phyloP scores from a whole-genome alignment of 2,797 vertebrate species.

The Anguilla anguilla region DNA sequence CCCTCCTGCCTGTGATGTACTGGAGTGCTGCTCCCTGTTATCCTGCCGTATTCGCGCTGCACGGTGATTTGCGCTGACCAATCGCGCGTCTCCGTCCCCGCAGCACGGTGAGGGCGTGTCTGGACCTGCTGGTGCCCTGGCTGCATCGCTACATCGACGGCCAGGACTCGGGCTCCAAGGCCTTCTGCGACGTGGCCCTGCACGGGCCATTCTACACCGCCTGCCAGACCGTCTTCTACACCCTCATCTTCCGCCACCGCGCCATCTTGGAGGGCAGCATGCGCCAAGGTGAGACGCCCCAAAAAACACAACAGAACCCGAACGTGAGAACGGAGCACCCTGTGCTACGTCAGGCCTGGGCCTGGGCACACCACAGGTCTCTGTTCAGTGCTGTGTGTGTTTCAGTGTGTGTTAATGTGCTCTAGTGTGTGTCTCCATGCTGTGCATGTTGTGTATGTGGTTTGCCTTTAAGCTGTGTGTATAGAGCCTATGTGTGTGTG shows the following conservation, averaged over 20 bases:
- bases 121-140: constrained; percentile 90
- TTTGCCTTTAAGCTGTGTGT: background rate
- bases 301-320: background rate
- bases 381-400: too few species aligned
- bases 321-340: too few species aligned
- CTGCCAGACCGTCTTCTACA: constrained; percentile 92
- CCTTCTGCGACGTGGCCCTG: constrained; percentile 85
- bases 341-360: too few species aligned
- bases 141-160: constrained; percentile 88
- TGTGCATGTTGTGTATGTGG: too few species aligned
- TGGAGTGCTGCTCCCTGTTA: background rate
- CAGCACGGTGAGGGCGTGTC: constrained; percentile 84
- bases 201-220: constrained; percentile 89
- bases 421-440: background rate
- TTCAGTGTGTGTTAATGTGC: background rate
- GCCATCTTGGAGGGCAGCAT: constrained; percentile 85
- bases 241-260: constrained; percentile 85
- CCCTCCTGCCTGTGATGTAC: background rate
- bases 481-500: background rate
- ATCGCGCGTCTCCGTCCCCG: background rate
- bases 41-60: background rate
- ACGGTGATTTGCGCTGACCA: background rate
- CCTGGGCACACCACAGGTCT: too few species aligned
- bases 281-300: constrained; percentile 79
- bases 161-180: constrained; percentile 81